Percentiles rank a stretch among this genome's conserved stretches.
These are phyloP conservation scores for Phalacrocorax brasilianus DNA, from an alignment of 2,113 vertebrate genomes.

Conservation along the genomic window DNA sequence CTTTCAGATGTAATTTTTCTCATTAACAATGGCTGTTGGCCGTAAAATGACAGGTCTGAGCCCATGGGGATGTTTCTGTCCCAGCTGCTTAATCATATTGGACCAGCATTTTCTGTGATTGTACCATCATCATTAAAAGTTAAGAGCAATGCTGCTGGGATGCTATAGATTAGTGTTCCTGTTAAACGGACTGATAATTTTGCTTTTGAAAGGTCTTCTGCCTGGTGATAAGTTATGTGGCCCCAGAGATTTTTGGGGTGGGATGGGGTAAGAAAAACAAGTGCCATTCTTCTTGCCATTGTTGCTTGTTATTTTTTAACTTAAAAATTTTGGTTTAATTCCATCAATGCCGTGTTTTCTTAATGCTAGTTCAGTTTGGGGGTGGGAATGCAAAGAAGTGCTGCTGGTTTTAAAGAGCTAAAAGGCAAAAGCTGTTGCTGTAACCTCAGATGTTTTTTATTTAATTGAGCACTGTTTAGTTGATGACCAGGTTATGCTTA, in stretches of 20 bases:
- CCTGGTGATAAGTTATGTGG: background rate
- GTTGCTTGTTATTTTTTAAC: background rate
- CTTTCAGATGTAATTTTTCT: conserved; percentile 62
- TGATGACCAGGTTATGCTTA: background rate
- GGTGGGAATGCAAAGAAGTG: background rate
- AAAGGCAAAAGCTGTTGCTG: background rate
- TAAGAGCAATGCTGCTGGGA: background rate
- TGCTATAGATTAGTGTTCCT: background rate
- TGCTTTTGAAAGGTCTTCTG: conserved; percentile 1
- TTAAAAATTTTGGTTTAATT: background rate
- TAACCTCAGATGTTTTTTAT: background rate
- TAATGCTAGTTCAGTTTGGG: background rate
- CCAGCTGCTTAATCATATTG: conserved; percentile 50
- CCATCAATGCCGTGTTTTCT: background rate
- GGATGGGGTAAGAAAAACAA: background rate
- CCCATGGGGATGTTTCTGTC: background rate
- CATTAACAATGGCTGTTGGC: conserved; percentile 40
- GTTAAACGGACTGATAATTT: background rate
- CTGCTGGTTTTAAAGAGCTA: background rate
- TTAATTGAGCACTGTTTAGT: background rate
- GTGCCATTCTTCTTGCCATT: background rate
- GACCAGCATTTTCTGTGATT: conserved; percentile 18
- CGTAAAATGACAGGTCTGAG: conserved; percentile 46
- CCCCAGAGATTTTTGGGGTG: background rate
- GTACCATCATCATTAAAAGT: background rate